Evolutionary conservation across 30 jellyfish, hydroid and myxozoan genomes (phyloP).

Genomic region (Pelagia noctiluca): DNA sequence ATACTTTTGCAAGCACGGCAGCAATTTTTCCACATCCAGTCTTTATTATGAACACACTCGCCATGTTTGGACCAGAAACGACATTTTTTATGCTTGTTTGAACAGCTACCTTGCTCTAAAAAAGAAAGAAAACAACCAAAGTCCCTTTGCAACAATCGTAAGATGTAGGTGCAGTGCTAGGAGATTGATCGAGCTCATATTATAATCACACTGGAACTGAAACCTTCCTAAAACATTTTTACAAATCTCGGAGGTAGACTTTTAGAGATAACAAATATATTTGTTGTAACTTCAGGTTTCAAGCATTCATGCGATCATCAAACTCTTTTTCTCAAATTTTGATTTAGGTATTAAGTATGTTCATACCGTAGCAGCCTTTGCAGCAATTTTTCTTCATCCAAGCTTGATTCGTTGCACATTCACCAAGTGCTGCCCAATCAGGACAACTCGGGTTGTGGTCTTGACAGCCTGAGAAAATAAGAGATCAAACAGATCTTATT

Average conservation of each 20-base stretch:
- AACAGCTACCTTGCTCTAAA: conserved; percentile 51
- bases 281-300: too few species aligned
- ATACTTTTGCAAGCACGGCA: conserved; percentile 80
- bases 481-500: neutral
- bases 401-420: conserved; percentile 60
- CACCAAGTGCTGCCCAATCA: conserved; percentile 77
- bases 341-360: too few species aligned
- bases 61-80: conserved; percentile 62
- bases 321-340: too few species aligned
- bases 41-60: conserved; percentile 48
- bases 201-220: too few species aligned
- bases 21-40: conserved; percentile 91
- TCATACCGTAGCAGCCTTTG: conserved; percentile 69
- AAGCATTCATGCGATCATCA: too few species aligned
- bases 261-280: too few species aligned
- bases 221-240: too few species aligned
- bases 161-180: too few species aligned
- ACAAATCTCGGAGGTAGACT: too few species aligned
- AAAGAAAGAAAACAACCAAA: too few species aligned
- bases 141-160: too few species aligned
- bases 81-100: conserved; percentile 40
- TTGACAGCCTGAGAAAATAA: conserved; percentile 59
- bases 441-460: conserved; percentile 74
- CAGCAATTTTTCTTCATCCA: conserved; percentile 88
- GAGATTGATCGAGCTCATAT: too few species aligned